These are phyloP conservation scores for Drosophila siamana DNA, from an alignment of 2,888 invertebrate species.

Conservation along the genomic window DNA sequence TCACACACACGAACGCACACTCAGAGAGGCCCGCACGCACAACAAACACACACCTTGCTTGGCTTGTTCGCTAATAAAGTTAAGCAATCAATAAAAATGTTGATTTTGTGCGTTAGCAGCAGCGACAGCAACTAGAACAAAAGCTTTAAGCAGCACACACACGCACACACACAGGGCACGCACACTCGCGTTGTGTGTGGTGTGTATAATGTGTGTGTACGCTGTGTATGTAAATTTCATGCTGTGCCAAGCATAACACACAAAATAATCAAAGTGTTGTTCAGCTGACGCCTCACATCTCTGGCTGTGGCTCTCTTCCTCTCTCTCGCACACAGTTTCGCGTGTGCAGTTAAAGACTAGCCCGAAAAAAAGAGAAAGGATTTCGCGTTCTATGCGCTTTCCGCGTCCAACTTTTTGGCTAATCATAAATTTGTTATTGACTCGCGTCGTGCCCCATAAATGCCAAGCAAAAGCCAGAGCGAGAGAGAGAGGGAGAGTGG, in stretches of 20 bases:
- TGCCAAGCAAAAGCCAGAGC: background rate
- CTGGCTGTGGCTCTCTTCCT: background rate
- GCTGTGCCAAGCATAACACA: slow-evolving; percentile 37
- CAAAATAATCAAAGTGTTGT: slow-evolving; percentile 53
- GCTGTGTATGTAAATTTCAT: slow-evolving; percentile 50
- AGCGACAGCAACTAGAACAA: slow-evolving; percentile 34
- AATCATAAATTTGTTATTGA: slow-evolving; percentile 47
- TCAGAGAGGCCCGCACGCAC: slow-evolving; percentile 2
- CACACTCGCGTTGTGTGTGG: background rate
- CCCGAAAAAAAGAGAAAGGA: background rate
- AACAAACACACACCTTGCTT: slow-evolving; percentile 23
- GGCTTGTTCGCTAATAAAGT: slow-evolving; percentile 49
- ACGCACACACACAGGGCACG: slow-evolving; percentile 8
- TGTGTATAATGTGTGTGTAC: slow-evolving; percentile 6
- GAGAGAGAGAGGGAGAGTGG: no score
- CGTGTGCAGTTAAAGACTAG: slow-evolving; percentile 21
- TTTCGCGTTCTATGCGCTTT: slow-evolving; percentile 18
- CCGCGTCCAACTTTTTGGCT: slow-evolving; percentile 23
- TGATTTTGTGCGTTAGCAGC: slow-evolving; percentile 45
- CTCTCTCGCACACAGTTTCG: background rate
- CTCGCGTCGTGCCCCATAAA: slow-evolving; percentile 15
- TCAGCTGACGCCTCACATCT: slow-evolving; percentile 26
- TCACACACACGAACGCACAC: slow-evolving; percentile 15
- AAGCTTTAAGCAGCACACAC: slow-evolving; percentile 27
- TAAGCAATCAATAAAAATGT: slow-evolving; percentile 65